Conservation (phyloP, 2,888 invertebrate genomes). For the Nephrotoma guestfalica region DNA sequence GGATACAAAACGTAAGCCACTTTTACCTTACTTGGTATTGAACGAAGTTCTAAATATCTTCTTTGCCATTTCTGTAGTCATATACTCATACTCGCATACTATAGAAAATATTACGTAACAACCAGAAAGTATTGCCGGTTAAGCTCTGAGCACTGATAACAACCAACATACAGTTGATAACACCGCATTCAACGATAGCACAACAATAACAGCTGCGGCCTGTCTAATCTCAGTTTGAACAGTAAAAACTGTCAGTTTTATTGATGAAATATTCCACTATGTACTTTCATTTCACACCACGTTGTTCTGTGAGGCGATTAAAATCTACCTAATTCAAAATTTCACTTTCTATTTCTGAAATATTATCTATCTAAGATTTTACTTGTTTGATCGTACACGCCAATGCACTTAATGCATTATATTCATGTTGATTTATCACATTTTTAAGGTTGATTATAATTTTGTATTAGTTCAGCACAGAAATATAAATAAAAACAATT, state of each 20-base stretch:
- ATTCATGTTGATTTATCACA: neutral
- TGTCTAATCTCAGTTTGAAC: neutral
- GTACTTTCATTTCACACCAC: neutral
- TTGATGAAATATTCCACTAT: neutral
- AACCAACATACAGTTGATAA: too few species aligned
- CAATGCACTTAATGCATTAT: neutral
- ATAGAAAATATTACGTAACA: too few species aligned
- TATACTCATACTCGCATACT: too few species aligned
- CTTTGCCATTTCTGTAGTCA: too few species aligned
- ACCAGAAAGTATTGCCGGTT: too few species aligned
- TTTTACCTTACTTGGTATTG: too few species aligned
- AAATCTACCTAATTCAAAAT: neutral
- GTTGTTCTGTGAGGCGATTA: neutral
- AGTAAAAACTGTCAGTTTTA: neutral
- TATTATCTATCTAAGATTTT: too few species aligned
- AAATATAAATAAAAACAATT: neutral
- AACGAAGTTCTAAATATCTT: too few species aligned
- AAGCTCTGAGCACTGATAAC: too few species aligned
- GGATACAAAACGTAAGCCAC: too few species aligned
- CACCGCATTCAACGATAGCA: neutral
- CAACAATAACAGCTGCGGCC: neutral
- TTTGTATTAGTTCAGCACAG: neutral
- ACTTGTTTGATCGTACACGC: neutral
- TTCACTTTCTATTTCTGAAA: neutral
- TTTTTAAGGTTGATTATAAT: neutral